Evolutionary conservation across 2,888 invertebrate species (phyloP), one percentile per base, ranked within the genome.

Genomic region (Coecobrya sp.): DNA sequence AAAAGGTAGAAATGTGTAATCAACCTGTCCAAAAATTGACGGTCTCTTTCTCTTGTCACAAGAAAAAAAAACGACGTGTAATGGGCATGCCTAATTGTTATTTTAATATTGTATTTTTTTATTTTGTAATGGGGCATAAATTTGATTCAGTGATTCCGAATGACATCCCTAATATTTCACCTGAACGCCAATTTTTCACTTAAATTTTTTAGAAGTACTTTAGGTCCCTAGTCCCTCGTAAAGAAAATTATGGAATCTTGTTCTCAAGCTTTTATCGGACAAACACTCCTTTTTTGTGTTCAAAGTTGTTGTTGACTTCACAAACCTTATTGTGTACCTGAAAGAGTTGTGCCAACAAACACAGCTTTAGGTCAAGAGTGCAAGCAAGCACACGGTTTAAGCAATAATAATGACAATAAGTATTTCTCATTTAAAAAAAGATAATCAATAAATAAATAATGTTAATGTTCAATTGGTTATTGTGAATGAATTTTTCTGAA

Each of bases 21-120:
- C 62, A 84, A 84, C 25, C 52, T 62, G 62, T 84, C 84, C 42
- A 82, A 59, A 70, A 84, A 84, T 84, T 62, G 65, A 65, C 36
- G 45, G 62, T 30, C n/a, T 19, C 7, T 49, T 8, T 73, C 73
- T 8, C 73, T 19, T 42, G 81, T 42, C 13, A 84, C 22, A 30
- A 65, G 62, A 82, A n/a, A n/a, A n/a, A n/a, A n/a, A n/a, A n/a
- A n/a, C n/a, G n/a, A n/a, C n/a, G n/a, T 82, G 30, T 27, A 52
- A 59, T 59, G 36, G 7, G 2, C 36, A 49, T 79, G 59, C 82
- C 59, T 55, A 59, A 55, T 62, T 13, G 5, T 79, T 22, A 30
- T 27, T 11, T 10, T 10, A 13, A 16, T 1, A 11, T 13, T 49
- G 3, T 49, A 11, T 13, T 49, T 49, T 49, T 49, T 68, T 10